A percentile compares a stretch with the other conserved stretches of the same genome.
Conservation (phyloP, 2,113 vertebrate species). For the Elephas maximus region DNA sequence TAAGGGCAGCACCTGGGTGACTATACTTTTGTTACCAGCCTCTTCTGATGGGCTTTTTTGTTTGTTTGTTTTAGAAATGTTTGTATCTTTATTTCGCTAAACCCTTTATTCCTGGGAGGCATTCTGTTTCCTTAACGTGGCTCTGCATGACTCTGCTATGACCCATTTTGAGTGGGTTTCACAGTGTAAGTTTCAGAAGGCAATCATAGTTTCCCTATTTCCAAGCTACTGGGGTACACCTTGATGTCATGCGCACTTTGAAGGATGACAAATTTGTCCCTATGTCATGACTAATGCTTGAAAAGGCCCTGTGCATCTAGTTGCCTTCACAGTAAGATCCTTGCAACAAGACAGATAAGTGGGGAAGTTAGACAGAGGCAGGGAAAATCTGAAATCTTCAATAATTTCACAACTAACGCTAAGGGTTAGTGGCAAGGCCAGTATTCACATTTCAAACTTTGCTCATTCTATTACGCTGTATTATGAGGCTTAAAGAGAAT, state of each 20-base stretch:
- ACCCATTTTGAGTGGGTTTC: background rate
- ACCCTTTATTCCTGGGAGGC: background rate
- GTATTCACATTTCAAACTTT: background rate
- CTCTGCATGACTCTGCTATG: background rate
- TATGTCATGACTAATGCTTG: background rate
- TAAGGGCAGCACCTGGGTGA: background rate
- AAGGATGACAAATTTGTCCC: background rate
- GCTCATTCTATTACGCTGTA: background rate
- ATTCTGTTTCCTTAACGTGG: background rate
- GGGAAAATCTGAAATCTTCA: background rate
- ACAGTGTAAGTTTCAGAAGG: background rate
- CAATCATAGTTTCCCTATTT: background rate
- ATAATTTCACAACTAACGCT: background rate
- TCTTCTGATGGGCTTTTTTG: background rate
- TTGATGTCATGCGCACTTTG: background rate
- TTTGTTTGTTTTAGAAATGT: background rate
- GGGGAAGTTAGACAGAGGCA: background rate
- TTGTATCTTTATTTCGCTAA: background rate
- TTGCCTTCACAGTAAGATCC: background rate
- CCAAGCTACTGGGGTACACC: too few relatives aligned
- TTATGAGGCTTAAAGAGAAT: background rate
- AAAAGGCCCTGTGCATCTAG: background rate
- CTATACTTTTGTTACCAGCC: background rate
- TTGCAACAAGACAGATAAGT: background rate
- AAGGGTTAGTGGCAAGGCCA: fast-evolving